phyloP scores from a whole-genome alignment of 2,888 invertebrate species.

The Pristionchus arcanus region DNA sequence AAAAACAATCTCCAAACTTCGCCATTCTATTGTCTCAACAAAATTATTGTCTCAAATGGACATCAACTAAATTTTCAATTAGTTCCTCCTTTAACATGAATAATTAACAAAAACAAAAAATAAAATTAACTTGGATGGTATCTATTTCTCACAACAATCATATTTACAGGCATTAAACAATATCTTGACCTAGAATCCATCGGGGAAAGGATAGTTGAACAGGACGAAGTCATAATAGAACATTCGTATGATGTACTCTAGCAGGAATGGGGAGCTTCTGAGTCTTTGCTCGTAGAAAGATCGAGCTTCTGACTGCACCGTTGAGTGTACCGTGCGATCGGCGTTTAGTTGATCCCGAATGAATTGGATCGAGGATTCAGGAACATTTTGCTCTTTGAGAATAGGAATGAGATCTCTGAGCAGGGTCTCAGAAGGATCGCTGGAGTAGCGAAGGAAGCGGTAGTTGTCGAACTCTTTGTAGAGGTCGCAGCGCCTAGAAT shows the following conservation, averaged over 20 bases:
- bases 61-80: no score
- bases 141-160: no score
- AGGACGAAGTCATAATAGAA: conserved; percentile 73
- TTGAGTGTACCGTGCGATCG: conserved; percentile 70
- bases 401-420: conserved; percentile 62
- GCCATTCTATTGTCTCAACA: no score
- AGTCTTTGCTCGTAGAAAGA: conserved; percentile 65
- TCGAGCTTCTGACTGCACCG: conserved; percentile 68
- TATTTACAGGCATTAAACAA: background rate
- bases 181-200: conserved; percentile 46
- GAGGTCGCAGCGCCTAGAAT: conserved; percentile 74
- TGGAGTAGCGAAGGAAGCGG: conserved; percentile 67
- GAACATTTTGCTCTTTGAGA: conserved; percentile 64
- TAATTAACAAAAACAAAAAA: no score
- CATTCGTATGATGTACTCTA: conserved; percentile 76
- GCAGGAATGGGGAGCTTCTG: conserved; percentile 65
- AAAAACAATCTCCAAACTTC: no score
- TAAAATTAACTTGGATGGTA: no score
- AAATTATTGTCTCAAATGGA: no score
- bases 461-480: conserved; percentile 62
- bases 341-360: conserved; percentile 65
- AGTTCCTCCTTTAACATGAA: no score
- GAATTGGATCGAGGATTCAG: conserved; percentile 62
- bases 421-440: conserved; percentile 62
- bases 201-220: conserved; percentile 52